Base-by-base conservation (phyloP, 1,140 invertebrate genomes). In the Bathynomus jamesi region DNA sequence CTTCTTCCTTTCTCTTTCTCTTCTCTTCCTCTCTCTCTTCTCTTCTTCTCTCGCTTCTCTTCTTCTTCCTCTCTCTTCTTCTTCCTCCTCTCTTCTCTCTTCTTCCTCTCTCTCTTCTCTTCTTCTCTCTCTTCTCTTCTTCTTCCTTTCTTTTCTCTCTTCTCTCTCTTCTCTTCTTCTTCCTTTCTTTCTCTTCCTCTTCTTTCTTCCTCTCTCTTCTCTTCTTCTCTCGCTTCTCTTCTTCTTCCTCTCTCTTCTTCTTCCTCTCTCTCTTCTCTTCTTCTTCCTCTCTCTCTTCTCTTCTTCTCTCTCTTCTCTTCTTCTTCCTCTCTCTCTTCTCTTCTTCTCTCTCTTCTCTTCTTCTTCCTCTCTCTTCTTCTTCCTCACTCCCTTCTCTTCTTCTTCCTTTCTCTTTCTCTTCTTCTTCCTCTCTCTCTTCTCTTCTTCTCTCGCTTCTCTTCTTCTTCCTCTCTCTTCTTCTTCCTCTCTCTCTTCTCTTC, bases 211-310 rank as follows among this genome's bases (percentile, higher is more conserved):
- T n/a, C n/a, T n/a, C n/a, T n/a, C n/a, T n/a, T 63, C 62, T 63
- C 62, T 63, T 24, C 25, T 24, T 63, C 62, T 63, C 62, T 63
- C 62, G 10, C 62, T 63, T 24, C 25, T 24, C 25, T 24, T 63
- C 62, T 63, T 24, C 25, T 24, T 63, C 62, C 25, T 24, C 25
- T 24, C 25, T 24, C 25, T 24, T 63, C 62, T 63, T 24, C 25
- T 24, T 63, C 62, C 25, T 24, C 25, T 24, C 25, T 24, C 25
- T 24, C 25, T 24, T 63, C 62, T 63, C 62, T 63, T 24, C 25
- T 24, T 63, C 62, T 63, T 24, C 25, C 62, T 63, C 62, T 63
- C 62, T 63, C 62, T 63, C 62, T 63, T 13, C 10, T 25, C 13
- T 25, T 63, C 10, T 17, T 10, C 24, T 63, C 10, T 17, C 10